Base-by-base conservation (phyloP, 2,797 vertebrate genomes). In the Xiphorhynchus erythropygius region DNA sequence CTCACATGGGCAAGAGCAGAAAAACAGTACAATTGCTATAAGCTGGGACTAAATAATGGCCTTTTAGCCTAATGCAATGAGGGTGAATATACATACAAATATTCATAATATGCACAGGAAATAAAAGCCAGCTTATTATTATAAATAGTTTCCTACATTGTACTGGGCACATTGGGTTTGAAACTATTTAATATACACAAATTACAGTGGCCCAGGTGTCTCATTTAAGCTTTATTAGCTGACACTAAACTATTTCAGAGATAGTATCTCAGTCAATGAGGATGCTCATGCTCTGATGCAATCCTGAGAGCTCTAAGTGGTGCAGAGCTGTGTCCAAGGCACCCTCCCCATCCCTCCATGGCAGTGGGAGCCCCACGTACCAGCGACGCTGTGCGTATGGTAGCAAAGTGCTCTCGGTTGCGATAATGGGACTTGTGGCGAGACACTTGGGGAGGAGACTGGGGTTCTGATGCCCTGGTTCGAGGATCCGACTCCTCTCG, bases 371-470 rank as follows among this genome's bases (percentile, higher is more conserved):
- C 59, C 8, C 1, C 39, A 95, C 97, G 89, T 98, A 99, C 99
- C 99, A 99, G 98, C 55, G 99, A 99, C 28, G 98, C 99, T 89
- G 99, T 99, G 97, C 99, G 99, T 97, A 99, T 99, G 44, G 99
- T 99, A 96, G 99, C 99, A 98, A 99, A 99, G 98, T 99, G 99
- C 98, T 99, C 99, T 83, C 99, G 98, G 97, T 99, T 99, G 93
- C 99, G 99, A 97, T 99, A 99, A 90, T 99, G 99, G 90, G 98
- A 98, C 97, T 98, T 99, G 89, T 99, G 99, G 94, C 99, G 98
- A 88, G 99, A 99, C 16, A 99, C 98, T 94, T 99, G 99, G 65
- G 99, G 98, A 37, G 98, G 99, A 83, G 99, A 98, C 90, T 99
- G 99, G 39, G 98, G 98, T 96, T 99, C 99, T 17, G 98, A 97